A percentile compares a stretch with the other conserved stretches of the same genome.
Conservation (phyloP, 2,888 invertebrate genomes). For the Sipha maydis region DNA sequence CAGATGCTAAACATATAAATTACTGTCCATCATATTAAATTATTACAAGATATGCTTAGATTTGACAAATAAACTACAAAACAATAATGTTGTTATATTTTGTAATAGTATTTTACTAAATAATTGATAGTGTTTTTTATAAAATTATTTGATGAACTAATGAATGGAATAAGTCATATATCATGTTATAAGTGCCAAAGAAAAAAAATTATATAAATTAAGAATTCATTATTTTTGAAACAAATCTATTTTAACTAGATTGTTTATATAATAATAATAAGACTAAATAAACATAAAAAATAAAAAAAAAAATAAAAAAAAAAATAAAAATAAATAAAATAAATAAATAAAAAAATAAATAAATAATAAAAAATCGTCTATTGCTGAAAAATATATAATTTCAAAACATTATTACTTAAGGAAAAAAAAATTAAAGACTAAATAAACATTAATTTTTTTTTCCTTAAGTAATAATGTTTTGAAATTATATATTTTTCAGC, state of each 20-base stretch:
- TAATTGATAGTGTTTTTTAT: slow-evolving; percentile 1
- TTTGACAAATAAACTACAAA: slow-evolving; percentile 10
- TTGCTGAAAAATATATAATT: too few relatives aligned
- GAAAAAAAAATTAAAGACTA: too few relatives aligned
- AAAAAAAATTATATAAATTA: not conserved
- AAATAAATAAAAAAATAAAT: too few relatives aligned
- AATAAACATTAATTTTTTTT: too few relatives aligned
- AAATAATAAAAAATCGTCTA: too few relatives aligned
- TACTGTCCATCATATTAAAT: slow-evolving; percentile 20
- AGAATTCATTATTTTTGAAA: not conserved
- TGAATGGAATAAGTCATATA: not conserved
- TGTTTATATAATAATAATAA: not conserved
- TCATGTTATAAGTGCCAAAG: not conserved
- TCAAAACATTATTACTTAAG: too few relatives aligned
- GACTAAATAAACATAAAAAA: not conserved
- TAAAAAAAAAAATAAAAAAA: too few relatives aligned
- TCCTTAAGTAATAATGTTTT: too few relatives aligned
- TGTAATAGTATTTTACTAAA: not conserved
- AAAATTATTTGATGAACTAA: not conserved
- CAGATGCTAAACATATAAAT: not conserved
- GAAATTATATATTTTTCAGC: too few relatives aligned
- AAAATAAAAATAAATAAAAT: too few relatives aligned
- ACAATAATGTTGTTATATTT: not conserved
- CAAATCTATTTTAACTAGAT: not conserved
- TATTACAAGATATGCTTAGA: not conserved